Base-by-base conservation (phyloP, 2,113 vertebrate genomes). In the Pampusana beccarii region DNA sequence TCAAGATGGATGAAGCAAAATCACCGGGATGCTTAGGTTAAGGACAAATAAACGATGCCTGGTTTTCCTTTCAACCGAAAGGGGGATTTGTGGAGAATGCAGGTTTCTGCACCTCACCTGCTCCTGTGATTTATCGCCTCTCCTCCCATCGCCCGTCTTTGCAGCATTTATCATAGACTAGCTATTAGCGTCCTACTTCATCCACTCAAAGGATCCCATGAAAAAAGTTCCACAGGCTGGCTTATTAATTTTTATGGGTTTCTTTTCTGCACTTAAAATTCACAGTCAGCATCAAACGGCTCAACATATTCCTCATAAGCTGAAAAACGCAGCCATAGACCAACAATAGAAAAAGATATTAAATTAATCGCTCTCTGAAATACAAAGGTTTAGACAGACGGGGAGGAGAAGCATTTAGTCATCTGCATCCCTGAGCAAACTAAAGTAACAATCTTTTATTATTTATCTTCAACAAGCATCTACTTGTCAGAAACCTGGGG, bases 161-260 rank as follows among this genome's bases (percentile, higher is more conserved):
- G 51, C 75, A 67, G 51, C 19, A 1, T 48, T 92, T 28, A 60
- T 51, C 60, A 93, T 28, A 48, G 86, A 53, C 16, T 19, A 74
- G 51, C 67, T 67, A 73, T 53, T 67, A 80, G 69, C 69, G 86
- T 16, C 31, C 34, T 46, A 26, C 9, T 80, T 34, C 36, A 48
- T 20, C 13, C 2, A 4, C 60, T 86, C 1, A 0, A 64, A 69
- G n/a, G 56, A 80, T 20, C 24, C 66, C 17, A 2, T 2, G 25
- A 79, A 60, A 60, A 19, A 77, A 80, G 23, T 57, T 75, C 9
- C 54, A 60, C 13, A 70, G 23, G 9, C 28, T 6, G 11, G 25
- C 36, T 91, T 94, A 75, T 75, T 92, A 51, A 64, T 84, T 94
- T 90, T 90, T 86, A 88, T 36, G 11, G 33, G 38, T n/a, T 88